Base-by-base conservation (phyloP, 2,113 vertebrate species). In the Perognathus longimembris region DNA sequence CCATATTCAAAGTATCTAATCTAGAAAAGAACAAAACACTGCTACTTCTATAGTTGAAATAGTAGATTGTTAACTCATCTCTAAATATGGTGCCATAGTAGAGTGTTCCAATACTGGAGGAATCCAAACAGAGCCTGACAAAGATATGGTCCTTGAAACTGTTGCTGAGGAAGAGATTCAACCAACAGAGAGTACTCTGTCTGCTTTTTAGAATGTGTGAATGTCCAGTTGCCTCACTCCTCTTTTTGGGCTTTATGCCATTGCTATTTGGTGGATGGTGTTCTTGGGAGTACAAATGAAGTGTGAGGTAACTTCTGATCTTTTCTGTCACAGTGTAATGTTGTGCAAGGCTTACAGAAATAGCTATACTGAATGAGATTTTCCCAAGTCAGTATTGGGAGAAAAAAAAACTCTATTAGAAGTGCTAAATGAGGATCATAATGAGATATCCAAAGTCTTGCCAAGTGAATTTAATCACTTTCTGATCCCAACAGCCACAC, bases 391-490 rank as follows among this genome's bases (percentile, higher is more conserved):
- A 34, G 90, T 90, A 93, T 91, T 97, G 88, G 85, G 87, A 45
- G 76, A 80, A 94, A 97, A 98, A 97, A 94, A 95, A 96, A 97
- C 97, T 97, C 97, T 97, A 98, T 98, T 98, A 98, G 96, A 98
- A 98, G 97, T 97, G 97, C 96, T 98, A 98, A 98, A 98, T 98
- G 98, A 98, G 97, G 95, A 97, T 97, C 96, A 97, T 98, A 99
- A 99, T 98, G 98, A 98, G 97, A 98, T 98, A 98, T 95, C 98
- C 97, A 97, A 97, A 98, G 97, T 97, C 97, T 98, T 98, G 97
- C 97, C 98, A 98, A 98, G 92, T 97, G 97, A 98, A 98, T 98
- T 98, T 98, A 98, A 99, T 98, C 98, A 98, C 97, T 98, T 98
- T 98, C 96, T 97, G 96, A 98, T 98, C 98, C 97, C 97, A 98